phyloP scores from a whole-genome alignment of 2,888 invertebrate genomes.

The Euphydryas editha region DNA sequence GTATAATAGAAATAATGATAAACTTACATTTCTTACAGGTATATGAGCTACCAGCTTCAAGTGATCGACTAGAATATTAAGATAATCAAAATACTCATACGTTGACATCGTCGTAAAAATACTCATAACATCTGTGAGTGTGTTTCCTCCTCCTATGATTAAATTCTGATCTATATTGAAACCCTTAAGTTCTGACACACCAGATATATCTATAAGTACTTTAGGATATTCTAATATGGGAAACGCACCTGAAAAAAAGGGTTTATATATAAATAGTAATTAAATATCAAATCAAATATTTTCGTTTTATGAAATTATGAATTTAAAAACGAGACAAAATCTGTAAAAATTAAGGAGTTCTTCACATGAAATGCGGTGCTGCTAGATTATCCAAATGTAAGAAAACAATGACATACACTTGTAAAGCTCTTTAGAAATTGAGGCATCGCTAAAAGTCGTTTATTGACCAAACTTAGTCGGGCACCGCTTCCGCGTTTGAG shows the following conservation, averaged over 20 bases:
- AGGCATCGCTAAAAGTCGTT: too few relatives aligned
- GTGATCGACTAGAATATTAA: slow-evolving; percentile 84
- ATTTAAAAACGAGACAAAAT: too few relatives aligned
- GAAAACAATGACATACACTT: too few relatives aligned
- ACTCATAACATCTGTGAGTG: slow-evolving; percentile 65
- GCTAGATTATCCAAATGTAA: too few relatives aligned
- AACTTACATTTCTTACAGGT: slow-evolving; percentile 87
- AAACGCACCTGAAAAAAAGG: slow-evolving; percentile 62
- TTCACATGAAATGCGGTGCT: too few relatives aligned
- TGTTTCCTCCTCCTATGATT: slow-evolving; percentile 81
- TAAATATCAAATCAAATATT: too few relatives aligned
- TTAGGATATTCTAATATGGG: slow-evolving; percentile 62
- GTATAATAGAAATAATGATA: too few relatives aligned
- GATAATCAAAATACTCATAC: slow-evolving; percentile 52
- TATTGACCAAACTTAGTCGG: too few relatives aligned
- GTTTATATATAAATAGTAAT: background rate
- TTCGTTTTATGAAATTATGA: too few relatives aligned
- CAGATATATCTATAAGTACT: slow-evolving; percentile 85
- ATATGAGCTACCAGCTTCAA: slow-evolving; percentile 86
- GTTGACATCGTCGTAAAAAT: slow-evolving; percentile 8
- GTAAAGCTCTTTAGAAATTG: too few relatives aligned
- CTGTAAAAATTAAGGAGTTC: too few relatives aligned
- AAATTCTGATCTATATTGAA: slow-evolving; percentile 65
- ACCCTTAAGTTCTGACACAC: slow-evolving; percentile 81
- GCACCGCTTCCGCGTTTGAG: too few relatives aligned